Base-by-base conservation (phyloP, 2,888 invertebrate genomes). In the Argyresthia albistria region DNA sequence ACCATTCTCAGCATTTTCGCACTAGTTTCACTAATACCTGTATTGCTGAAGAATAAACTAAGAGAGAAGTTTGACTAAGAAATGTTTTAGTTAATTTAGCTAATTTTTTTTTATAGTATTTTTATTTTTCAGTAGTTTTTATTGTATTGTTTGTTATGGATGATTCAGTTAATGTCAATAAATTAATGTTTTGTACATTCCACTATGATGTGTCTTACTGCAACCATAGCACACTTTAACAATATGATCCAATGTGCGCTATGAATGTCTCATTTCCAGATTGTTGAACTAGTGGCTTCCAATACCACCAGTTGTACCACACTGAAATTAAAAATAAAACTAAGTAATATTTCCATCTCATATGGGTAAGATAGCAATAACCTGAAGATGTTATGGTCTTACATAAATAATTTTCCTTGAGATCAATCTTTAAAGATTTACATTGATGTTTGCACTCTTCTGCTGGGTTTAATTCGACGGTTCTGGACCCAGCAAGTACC, bases 271-370 rank as follows among this genome's bases (percentile, higher is more conserved):
- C 79, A 60, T 87, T 92, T 65, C 90, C 88, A 66, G 89, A 82
- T 46, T 87, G 76, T 56, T 90, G 87, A 64, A 93, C 91, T 25
- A 89, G 76, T 35, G 93, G 93, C 67, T 92, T 87, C 93, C 94
- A 95, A 64, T 93, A 94, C 92, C 94, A 93, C 93, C 94, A 94
- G 70, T 94, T 94, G 70, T 93, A 94, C 91, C 92, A 93, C 61
- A 94, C 94, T 94, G 82, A 59, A 90, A 90, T 60, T 61, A 65
- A 70, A 66, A 57, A 61, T 12, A 50, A 46, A 43, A n/a, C 43
- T 12, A 14, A 14, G 7, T 0, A 14, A 14, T 12, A 4, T 1
- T 43, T 25, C 3, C 6, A 6, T 25, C 25, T 25, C 25, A 25
- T 25, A 25, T 2, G 25, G 25, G 3, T 14, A 43, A 43, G 14